Percentiles rank a stretch among this genome's conserved stretches.
phyloP scores from a whole-genome alignment of 2,797 vertebrate genomes.

The Leuciscus waleckii region DNA sequence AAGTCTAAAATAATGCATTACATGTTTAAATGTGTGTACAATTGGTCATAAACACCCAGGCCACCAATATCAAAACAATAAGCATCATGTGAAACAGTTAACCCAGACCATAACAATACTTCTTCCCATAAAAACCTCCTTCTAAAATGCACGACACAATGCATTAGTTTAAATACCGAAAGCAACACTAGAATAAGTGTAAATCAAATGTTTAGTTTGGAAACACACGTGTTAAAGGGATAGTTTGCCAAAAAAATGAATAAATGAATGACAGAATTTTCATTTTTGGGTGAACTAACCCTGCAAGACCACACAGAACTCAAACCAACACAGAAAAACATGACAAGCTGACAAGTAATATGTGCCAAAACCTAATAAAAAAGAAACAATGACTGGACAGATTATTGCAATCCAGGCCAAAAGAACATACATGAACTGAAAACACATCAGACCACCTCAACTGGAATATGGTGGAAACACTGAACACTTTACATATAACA shows the following conservation, averaged over 20 bases:
- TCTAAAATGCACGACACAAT: slow-evolving; percentile 4
- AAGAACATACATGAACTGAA: slow-evolving; percentile 27
- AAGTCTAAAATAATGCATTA: neutral
- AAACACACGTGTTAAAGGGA: slow-evolving; percentile 3
- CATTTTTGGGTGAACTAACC: neutral
- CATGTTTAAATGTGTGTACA: neutral
- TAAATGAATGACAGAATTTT: neutral
- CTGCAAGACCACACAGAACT: slow-evolving; percentile 18
- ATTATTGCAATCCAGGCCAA: slow-evolving; percentile 12
- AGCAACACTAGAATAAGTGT: neutral
- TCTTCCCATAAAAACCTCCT: neutral
- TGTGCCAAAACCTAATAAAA: slow-evolving; percentile 39
- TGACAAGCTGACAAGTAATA: slow-evolving; percentile 30
- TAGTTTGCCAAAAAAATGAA: neutral
- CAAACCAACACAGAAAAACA: slow-evolving; percentile 18
- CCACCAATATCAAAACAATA: neutral
- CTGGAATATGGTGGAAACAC: neutral
- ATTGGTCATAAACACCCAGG: neutral
- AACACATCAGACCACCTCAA: neutral
- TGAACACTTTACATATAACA: neutral
- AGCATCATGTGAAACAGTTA: neutral
- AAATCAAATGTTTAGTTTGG: slow-evolving; percentile 15
- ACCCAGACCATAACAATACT: neutral
- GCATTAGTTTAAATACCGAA: slow-evolving; percentile 29
- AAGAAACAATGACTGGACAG: neutral